Conservation (phyloP, 1,140 invertebrate genomes). For the Zaprionus camerounensis region DNA sequence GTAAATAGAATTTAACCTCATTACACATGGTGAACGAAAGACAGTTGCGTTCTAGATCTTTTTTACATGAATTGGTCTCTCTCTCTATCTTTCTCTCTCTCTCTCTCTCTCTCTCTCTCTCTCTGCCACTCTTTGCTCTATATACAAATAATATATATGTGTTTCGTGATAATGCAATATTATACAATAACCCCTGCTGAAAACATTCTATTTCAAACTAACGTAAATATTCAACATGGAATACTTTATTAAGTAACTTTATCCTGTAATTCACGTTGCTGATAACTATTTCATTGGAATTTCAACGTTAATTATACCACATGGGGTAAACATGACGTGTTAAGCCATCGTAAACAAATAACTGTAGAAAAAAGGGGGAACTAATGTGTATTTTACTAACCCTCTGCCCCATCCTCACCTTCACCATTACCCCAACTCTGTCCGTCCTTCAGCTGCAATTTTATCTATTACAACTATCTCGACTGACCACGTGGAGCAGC, state of each 20-base stretch:
- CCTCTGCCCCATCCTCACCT: neutral
- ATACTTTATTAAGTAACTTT: neutral
- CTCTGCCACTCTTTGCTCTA: too few species aligned
- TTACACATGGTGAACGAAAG: too few species aligned
- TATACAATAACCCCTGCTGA: neutral
- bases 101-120: too few species aligned
- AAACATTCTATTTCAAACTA: neutral
- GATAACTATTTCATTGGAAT: neutral
- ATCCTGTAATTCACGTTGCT: neutral
- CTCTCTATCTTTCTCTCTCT: too few species aligned
- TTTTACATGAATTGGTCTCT: too few species aligned
- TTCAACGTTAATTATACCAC: neutral
- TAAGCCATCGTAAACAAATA: neutral
- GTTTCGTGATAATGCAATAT: neutral
- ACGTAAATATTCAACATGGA: neutral
- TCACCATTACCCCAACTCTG: too few species aligned
- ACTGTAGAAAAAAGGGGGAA: neutral
- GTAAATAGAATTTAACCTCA: too few species aligned
- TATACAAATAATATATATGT: neutral
- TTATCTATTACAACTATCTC: slow-evolving; percentile 6
- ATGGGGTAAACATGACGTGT: neutral
- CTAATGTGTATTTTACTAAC: neutral
- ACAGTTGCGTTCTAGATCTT: too few species aligned
- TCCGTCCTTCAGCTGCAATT: neutral
- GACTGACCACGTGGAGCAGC: neutral